Evolutionary conservation across 2,797 vertebrate species (phyloP).

Genomic region (Arctocebus calabarensis): DNA sequence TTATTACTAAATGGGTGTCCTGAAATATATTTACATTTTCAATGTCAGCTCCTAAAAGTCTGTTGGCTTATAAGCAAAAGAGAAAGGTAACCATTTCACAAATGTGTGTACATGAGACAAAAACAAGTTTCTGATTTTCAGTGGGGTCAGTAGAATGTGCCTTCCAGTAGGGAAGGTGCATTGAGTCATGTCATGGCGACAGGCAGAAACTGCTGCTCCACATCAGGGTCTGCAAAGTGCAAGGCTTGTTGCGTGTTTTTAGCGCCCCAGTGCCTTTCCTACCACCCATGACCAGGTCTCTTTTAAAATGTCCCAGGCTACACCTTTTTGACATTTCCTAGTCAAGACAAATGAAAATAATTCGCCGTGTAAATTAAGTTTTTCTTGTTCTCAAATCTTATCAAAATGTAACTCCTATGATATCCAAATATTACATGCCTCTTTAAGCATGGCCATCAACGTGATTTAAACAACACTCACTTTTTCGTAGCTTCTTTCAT

Average conservation of each 20-base stretch:
- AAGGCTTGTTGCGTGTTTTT: background rate
- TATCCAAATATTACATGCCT: conserved; percentile 36
- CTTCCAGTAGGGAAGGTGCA: background rate
- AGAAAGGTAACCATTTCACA: background rate
- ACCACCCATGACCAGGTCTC: background rate
- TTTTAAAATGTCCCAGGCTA: background rate
- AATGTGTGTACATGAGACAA: background rate
- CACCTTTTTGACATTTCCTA: conserved; percentile 51
- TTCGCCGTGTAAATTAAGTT: conserved; percentile 13
- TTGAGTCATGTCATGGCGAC: background rate
- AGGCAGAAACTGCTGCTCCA: background rate
- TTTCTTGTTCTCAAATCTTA: conserved; percentile 44
- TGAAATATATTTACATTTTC: conserved; percentile 54
- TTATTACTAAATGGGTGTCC: conserved; percentile 17
- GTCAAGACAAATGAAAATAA: conserved; percentile 63
- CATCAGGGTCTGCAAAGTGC: background rate
- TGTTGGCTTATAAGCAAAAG: conserved; percentile 31
- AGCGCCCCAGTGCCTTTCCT: background rate
- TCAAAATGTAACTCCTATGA: conserved; percentile 44
- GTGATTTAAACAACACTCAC: conserved; percentile 88
- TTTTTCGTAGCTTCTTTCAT: conserved; percentile 90
- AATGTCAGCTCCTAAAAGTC: background rate
- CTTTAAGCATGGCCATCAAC: background rate
- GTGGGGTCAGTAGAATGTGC: background rate
- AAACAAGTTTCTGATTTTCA: conserved; percentile 23